These are phyloP conservation scores for Chloromyia formosa DNA, from an alignment of 2,888 invertebrate genomes.

Conservation along the genomic window DNA sequence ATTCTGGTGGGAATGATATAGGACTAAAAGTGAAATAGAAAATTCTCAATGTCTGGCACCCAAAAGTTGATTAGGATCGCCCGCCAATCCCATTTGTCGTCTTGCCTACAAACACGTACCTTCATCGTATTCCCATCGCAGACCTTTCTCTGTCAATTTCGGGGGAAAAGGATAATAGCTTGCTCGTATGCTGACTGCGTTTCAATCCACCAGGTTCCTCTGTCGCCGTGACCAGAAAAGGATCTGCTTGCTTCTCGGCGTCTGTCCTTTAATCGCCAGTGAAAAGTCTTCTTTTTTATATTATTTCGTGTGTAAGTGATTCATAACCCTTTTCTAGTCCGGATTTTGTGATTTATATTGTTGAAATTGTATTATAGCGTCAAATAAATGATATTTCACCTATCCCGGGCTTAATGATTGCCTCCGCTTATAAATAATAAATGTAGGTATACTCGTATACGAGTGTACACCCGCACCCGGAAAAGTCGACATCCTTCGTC, in stretches of 20 bases:
- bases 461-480: too few species aligned
- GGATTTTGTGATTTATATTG: conserved; percentile 29
- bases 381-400: conserved; percentile 34
- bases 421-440: too few species aligned
- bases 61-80: conserved; percentile 22
- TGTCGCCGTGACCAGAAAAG: neutral
- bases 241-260: neutral
- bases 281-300: conserved; percentile 1
- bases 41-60: neutral
- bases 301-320: neutral
- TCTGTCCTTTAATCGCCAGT: neutral
- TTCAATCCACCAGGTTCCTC: neutral
- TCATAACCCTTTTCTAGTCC: conserved; percentile 21
- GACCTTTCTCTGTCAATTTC: conserved; percentile 17
- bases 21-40: neutral
- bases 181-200: neutral
- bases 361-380: conserved; percentile 23
- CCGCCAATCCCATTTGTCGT: neutral
- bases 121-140: conserved; percentile 12
- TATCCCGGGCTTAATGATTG: neutral
- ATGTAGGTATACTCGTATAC: too few species aligned
- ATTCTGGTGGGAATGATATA: neutral
- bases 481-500: conserved; percentile 1
- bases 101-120: neutral
- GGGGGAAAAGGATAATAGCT: conserved; percentile 17